A percentile compares a stretch with the other conserved stretches of the same genome.
Conservation (phyloP, 2,797 vertebrate species). For the Artibeus lituratus region DNA sequence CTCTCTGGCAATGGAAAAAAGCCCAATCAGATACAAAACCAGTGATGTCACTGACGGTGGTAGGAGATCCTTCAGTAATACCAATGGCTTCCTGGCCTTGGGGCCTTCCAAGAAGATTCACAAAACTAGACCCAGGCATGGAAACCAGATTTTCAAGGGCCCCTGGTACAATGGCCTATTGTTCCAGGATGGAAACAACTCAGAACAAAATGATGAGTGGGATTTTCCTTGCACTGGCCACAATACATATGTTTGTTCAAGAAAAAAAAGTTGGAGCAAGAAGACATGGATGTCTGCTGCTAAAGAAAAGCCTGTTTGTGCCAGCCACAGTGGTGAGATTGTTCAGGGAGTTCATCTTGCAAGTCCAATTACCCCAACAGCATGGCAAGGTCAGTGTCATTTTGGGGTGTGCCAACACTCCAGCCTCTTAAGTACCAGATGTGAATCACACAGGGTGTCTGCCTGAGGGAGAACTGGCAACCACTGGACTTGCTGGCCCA, state of each 20-base stretch:
- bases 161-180: constrained; percentile 80
- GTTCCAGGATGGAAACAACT: constrained; percentile 79
- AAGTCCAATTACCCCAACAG: constrained; percentile 74
- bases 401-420: constrained; percentile 65
- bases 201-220: constrained; percentile 80
- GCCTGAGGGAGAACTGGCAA: constrained; percentile 40
- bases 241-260: constrained; percentile 88
- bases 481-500: not conserved
- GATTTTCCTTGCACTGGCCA: constrained; percentile 84
- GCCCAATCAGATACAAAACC: constrained; percentile 9
- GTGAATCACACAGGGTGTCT: constrained; percentile 14
- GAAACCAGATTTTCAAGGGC: constrained; percentile 68
- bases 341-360: constrained; percentile 80
- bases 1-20: not conserved
- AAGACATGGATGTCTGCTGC: constrained; percentile 83
- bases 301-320: constrained; percentile 84
- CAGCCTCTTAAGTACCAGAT: constrained; percentile 35
- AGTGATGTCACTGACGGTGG: constrained; percentile 3
- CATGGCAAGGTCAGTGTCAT: constrained; percentile 74
- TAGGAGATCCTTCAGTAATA: constrained; percentile 71
- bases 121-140: constrained; percentile 69
- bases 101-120: constrained; percentile 77
- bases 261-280: constrained; percentile 83
- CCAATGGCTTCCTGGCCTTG: constrained; percentile 67
- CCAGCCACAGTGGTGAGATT: constrained; percentile 80